phyloP scores from a whole-genome alignment of 2,888 invertebrate species.

The Agonopterix alstromeriana region DNA sequence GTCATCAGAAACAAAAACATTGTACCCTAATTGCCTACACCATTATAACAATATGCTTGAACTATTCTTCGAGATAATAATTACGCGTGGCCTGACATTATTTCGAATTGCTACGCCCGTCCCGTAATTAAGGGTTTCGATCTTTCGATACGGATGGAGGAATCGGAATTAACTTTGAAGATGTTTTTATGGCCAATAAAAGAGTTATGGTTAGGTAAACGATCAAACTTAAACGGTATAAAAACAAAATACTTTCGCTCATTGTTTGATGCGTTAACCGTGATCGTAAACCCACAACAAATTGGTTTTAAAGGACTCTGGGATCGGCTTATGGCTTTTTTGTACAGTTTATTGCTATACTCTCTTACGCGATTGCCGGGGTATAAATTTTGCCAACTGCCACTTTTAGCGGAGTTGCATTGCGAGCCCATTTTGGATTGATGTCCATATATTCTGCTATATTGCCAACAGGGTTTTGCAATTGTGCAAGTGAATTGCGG shows the following conservation, averaged over 20 bases:
- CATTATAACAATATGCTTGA: conserved; percentile 34
- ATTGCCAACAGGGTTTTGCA: conserved; percentile 23
- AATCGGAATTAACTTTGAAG: conserved; percentile 19
- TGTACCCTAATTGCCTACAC: conserved; percentile 49
- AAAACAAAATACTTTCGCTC: conserved; percentile 58
- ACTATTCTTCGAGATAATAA: conserved; percentile 34
- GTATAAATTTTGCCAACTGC: conserved; percentile 23
- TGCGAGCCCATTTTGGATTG: conserved; percentile 24
- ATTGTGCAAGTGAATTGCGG: conserved; percentile 13
- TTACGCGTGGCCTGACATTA: conserved; percentile 20
- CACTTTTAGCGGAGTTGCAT: conserved; percentile 21
- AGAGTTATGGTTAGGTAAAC: conserved; percentile 55
- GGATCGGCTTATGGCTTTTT: conserved; percentile 32
- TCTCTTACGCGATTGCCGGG: conserved; percentile 19
- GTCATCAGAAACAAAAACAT: conserved; percentile 60
- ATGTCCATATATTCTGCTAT: conserved; percentile 23
- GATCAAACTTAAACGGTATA: conserved; percentile 56
- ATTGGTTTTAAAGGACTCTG: conserved; percentile 56
- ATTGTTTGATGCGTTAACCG: conserved; percentile 58
- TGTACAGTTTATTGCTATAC: conserved; percentile 37
- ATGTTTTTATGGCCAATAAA: conserved; percentile 35
- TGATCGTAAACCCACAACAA: conserved; percentile 61
- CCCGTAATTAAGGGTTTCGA: conserved; percentile 32
- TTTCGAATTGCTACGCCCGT: conserved; percentile 21
- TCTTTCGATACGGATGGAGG: conserved; percentile 21